phyloP scores from a whole-genome alignment of 2,797 vertebrate genomes.

The Coreius guichenoti region DNA sequence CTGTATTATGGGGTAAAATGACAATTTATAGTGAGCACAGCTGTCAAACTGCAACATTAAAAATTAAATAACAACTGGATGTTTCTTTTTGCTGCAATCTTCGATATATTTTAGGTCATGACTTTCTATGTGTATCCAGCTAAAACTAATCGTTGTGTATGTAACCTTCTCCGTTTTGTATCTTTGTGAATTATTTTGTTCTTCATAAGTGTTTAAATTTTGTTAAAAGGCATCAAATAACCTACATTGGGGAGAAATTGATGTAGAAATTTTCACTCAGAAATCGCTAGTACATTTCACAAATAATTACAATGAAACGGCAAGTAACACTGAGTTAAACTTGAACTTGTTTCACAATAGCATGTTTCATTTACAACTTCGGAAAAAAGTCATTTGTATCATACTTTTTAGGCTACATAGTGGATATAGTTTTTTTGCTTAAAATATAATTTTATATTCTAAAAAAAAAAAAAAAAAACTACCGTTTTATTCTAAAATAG shows the following conservation, averaged over 20 bases:
- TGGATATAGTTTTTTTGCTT: neutral
- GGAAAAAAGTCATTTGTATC: fast-evolving
- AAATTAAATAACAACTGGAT: neutral
- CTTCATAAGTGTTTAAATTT: neutral
- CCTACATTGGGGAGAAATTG: neutral
- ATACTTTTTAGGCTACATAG: too few species aligned
- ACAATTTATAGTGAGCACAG: neutral
- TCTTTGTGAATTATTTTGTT: neutral
- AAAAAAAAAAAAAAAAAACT: too few species aligned
- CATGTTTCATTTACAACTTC: neutral
- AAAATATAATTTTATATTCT: neutral
- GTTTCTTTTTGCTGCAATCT: neutral
- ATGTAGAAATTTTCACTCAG: too few species aligned
- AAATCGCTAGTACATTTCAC: neutral
- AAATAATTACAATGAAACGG: neutral
- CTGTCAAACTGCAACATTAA: neutral
- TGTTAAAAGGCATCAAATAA: neutral
- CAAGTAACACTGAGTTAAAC: neutral
- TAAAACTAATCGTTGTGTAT: neutral
- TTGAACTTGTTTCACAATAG: neutral
- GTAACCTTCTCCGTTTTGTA: too few species aligned
- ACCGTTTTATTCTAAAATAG: neutral
- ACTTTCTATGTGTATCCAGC: neutral
- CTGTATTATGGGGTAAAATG: neutral
- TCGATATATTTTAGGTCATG: neutral